Evolutionary conservation across 2,797 vertebrate species (phyloP).

Genomic region (Euthynnus affinis): DNA sequence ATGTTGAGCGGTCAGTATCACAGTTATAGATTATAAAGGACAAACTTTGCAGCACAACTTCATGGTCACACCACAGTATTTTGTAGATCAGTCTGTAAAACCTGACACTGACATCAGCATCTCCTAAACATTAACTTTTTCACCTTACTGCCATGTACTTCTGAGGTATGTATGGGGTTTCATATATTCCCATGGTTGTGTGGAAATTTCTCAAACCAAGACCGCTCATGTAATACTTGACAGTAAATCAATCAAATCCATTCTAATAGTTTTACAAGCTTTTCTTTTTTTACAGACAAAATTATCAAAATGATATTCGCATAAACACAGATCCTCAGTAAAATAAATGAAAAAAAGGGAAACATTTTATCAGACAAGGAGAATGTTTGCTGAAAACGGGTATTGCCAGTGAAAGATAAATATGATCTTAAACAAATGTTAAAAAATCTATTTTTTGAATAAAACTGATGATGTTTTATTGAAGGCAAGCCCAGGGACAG

Average conservation of each 20-base stretch:
- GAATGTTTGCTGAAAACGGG: constrained; percentile 5
- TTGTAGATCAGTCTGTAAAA: not conserved
- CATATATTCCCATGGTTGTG: not conserved
- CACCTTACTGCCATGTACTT: not conserved
- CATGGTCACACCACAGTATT: not conserved
- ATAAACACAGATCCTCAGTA: too few species aligned
- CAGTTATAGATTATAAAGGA: constrained; percentile 37
- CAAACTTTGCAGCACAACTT: constrained; percentile 10
- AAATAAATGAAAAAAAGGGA: too few species aligned
- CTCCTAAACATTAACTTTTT: not conserved
- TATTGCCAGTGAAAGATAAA: too few species aligned
- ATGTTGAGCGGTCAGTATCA: constrained; percentile 44
- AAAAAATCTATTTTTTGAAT: not conserved
- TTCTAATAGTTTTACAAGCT: not conserved
- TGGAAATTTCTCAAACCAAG: not conserved
- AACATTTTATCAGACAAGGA: not conserved
- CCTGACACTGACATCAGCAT: not conserved
- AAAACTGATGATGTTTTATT: not conserved
- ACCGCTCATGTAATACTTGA: too few species aligned
- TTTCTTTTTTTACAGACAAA: not conserved
- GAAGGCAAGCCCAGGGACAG: too few species aligned
- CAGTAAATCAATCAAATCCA: too few species aligned
- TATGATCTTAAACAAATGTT: not conserved
- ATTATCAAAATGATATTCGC: not conserved
- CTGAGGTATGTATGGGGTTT: not conserved